phyloP scores from a whole-genome alignment of 1,140 invertebrate species.

The Odontomachus brunneus region DNA sequence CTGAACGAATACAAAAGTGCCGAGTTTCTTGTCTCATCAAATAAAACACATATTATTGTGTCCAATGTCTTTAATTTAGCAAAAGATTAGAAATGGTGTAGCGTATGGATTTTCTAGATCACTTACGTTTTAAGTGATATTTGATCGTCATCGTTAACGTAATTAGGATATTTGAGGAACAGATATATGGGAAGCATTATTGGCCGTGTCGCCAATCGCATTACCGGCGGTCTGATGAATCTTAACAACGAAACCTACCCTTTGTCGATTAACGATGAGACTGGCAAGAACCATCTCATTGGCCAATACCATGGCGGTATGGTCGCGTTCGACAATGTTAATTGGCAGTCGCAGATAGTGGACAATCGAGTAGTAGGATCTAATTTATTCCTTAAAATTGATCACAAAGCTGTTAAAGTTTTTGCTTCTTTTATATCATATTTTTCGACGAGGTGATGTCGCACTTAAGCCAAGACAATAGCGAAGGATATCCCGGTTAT shows the following conservation, averaged over 20 bases:
- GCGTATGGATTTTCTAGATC: neutral
- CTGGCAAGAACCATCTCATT: slow-evolving; percentile 80
- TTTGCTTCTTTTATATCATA: neutral
- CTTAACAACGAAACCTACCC: slow-evolving; percentile 22
- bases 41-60: no score
- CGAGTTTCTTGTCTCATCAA: no score
- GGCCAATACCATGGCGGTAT: slow-evolving; percentile 89
- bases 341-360: slow-evolving; percentile 81
- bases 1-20: no score
- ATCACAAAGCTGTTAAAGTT: neutral
- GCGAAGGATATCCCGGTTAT: slow-evolving; percentile 88
- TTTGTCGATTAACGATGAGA: slow-evolving; percentile 29
- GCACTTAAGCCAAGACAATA: slow-evolving; percentile 86
- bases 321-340: slow-evolving; percentile 89
- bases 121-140: neutral
- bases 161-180: slow-evolving; percentile 84
- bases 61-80: no score
- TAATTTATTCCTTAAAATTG: neutral
- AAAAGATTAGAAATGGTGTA: no score
- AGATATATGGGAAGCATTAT: slow-evolving; percentile 89
- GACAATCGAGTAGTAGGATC: slow-evolving; percentile 75
- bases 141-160: slow-evolving; percentile 40
- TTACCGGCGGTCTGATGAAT: slow-evolving; percentile 82
- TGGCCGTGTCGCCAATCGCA: slow-evolving; percentile 88
- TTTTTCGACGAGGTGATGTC: slow-evolving; percentile 75